Conservation (phyloP, 2,797 vertebrate species). For the Carcharodon carcharias region DNA sequence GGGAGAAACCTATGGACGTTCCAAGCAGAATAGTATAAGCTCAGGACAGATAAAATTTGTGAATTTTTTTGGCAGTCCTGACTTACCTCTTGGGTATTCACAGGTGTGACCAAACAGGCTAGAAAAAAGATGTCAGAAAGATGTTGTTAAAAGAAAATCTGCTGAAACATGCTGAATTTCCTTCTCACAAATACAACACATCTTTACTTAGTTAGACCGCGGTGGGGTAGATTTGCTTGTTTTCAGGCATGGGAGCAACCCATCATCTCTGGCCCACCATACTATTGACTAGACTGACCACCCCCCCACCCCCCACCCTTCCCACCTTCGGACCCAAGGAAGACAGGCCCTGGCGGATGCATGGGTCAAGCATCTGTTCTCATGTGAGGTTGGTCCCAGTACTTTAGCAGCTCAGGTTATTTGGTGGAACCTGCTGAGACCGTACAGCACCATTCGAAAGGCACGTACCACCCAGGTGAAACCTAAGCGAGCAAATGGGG, state of each 20-base stretch:
- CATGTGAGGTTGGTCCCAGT: neutral
- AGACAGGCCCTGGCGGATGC: neutral
- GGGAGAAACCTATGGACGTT: neutral
- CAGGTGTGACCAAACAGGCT: neutral
- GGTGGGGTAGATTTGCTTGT: neutral
- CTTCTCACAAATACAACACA: neutral
- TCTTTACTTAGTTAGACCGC: neutral
- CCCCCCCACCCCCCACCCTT: too few relatives aligned
- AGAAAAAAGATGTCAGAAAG: slow-evolving; percentile 4
- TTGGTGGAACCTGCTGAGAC: neutral
- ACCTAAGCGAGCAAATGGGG: neutral
- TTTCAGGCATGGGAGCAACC: neutral
- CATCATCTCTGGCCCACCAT: neutral
- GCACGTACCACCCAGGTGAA: neutral
- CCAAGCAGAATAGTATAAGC: neutral
- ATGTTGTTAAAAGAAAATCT: neutral
- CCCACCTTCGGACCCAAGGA: neutral
- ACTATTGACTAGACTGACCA: neutral
- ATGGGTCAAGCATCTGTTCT: neutral
- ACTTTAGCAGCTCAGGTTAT: neutral
- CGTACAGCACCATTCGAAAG: neutral
- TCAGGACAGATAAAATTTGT: too few relatives aligned
- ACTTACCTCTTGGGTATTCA: neutral
- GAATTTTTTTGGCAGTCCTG: neutral
- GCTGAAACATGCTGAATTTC: neutral